Percentiles rank a stretch among this genome's conserved stretches.
phyloP scores from a whole-genome alignment of 2,113 vertebrate species.

The Apistogramma diplotaenia region DNA sequence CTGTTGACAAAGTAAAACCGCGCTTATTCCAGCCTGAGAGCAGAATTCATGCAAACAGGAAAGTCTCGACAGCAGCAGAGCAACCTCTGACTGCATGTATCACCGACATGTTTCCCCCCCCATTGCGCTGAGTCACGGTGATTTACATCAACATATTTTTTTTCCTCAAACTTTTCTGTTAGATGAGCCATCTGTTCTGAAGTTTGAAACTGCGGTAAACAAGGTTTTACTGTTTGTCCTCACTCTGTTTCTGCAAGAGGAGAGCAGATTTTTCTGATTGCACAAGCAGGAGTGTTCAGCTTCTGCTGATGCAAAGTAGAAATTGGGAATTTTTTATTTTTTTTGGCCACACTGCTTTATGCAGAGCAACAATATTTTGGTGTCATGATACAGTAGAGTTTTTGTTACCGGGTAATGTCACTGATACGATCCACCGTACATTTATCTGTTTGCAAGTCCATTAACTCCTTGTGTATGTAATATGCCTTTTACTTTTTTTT shows the following conservation, averaged over 20 bases:
- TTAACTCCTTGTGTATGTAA: not conserved
- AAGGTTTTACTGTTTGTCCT: conserved; percentile 35
- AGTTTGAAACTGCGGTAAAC: conserved; percentile 27
- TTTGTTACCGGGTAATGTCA: not conserved
- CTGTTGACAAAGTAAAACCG: conserved; percentile 1
- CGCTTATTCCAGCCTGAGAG: conserved; percentile 10
- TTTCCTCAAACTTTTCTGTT: not conserved
- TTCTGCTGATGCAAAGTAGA: conserved; percentile 10
- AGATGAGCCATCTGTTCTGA: conserved; percentile 26
- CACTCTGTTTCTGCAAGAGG: not conserved
- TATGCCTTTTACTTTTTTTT: not conserved
- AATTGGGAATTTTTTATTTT: not conserved
- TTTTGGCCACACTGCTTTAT: not conserved
- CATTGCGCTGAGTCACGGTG: not conserved
- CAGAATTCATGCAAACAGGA: not conserved
- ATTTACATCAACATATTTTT: not conserved
- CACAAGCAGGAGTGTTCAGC: not conserved
- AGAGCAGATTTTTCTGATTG: conserved; percentile 16
- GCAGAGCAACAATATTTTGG: not conserved
- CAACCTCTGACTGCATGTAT: conserved; percentile 1
- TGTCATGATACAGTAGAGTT: conserved; percentile 8
- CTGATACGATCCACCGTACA: not conserved
- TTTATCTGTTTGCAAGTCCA: not conserved
- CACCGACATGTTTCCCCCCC: not conserved
- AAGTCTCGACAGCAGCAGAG: not conserved